A percentile compares a stretch with the other conserved stretches of the same genome.
Evolutionary conservation across 2,888 invertebrate species (phyloP).

Genomic region (Drosophila quasianomalipes): DNA sequence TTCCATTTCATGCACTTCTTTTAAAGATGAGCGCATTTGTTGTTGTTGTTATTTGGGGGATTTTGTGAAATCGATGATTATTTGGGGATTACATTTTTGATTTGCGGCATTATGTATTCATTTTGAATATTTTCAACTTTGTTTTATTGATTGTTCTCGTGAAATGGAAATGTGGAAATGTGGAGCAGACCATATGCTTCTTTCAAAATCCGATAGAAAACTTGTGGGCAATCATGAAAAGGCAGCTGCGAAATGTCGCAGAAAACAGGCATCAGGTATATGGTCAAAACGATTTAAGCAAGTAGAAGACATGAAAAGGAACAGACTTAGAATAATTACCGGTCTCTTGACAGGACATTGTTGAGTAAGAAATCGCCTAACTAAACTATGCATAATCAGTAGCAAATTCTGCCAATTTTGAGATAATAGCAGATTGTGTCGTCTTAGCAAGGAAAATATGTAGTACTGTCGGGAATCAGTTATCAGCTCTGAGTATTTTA

Average conservation of each 20-base stretch:
- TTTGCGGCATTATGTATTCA: slow-evolving; percentile 8
- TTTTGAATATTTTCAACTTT: not conserved
- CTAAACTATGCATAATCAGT: not conserved
- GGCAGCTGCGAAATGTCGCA: not conserved
- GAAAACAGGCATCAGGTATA: not conserved
- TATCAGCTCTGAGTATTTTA: not conserved
- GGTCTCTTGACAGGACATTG: not conserved
- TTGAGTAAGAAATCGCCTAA: not conserved
- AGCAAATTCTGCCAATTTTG: not conserved
- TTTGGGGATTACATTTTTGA: slow-evolving; percentile 9
- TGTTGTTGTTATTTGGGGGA: not conserved
- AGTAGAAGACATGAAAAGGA: not conserved
- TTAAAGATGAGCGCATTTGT: slow-evolving; percentile 26
- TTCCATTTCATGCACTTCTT: slow-evolving; percentile 28
- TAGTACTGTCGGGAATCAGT: not conserved
- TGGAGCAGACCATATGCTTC: not conserved
- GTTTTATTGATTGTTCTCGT: not conserved
- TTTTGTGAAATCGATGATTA: slow-evolving; percentile 18
- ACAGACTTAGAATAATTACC: not conserved
- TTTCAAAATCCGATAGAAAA: not conserved
- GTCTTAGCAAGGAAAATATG: not conserved
- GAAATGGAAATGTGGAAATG: not conserved
- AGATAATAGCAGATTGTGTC: not conserved
- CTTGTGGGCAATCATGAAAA: not conserved
- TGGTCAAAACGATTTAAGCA: not conserved